A percentile compares a stretch with the other conserved stretches of the same genome.
These are phyloP conservation scores for Parambassis ranga DNA, from an alignment of 2,797 vertebrate species.

Conservation along the genomic window DNA sequence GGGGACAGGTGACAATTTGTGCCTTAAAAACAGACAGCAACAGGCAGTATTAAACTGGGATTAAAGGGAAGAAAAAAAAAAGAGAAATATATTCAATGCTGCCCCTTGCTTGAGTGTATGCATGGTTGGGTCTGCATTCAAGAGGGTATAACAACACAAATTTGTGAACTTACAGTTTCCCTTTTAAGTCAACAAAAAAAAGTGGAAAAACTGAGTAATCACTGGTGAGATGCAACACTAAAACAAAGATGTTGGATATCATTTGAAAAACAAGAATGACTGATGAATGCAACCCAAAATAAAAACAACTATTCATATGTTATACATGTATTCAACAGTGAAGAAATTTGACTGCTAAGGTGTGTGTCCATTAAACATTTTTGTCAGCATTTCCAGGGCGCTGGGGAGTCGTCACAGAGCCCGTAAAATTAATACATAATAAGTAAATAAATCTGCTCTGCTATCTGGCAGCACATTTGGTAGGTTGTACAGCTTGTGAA, in stretches of 20 bases:
- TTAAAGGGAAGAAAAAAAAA: conserved; percentile 36
- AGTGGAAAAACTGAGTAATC: conserved; percentile 45
- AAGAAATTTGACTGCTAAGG: too few species aligned
- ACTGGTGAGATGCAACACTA: conserved; percentile 25
- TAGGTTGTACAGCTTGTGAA: too few species aligned
- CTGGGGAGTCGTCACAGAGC: too few species aligned
- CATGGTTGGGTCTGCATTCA: conserved; percentile 29
- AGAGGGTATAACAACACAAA: conserved; percentile 34
- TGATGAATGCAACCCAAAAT: conserved; percentile 39
- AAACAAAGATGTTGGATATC: conserved; percentile 43
- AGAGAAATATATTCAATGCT: conserved; percentile 59
- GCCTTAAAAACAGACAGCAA: conserved; percentile 9
- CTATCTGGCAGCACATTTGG: too few species aligned
- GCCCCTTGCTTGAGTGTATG: conserved; percentile 73
- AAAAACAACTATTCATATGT: background rate
- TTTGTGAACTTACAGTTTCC: conserved; percentile 76
- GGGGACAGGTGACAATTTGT: conserved; percentile 11
- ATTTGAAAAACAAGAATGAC: conserved; percentile 33
- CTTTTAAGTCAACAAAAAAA: conserved; percentile 81
- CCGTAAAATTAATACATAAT: too few species aligned
- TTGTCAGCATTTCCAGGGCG: too few species aligned
- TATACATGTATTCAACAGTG: too few species aligned
- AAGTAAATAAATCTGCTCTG: too few species aligned
- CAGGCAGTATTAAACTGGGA: conserved; percentile 33
- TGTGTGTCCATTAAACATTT: too few species aligned